Conservation (phyloP, 1,140 invertebrate species). For the Brachionus asplanchnoidis region DNA sequence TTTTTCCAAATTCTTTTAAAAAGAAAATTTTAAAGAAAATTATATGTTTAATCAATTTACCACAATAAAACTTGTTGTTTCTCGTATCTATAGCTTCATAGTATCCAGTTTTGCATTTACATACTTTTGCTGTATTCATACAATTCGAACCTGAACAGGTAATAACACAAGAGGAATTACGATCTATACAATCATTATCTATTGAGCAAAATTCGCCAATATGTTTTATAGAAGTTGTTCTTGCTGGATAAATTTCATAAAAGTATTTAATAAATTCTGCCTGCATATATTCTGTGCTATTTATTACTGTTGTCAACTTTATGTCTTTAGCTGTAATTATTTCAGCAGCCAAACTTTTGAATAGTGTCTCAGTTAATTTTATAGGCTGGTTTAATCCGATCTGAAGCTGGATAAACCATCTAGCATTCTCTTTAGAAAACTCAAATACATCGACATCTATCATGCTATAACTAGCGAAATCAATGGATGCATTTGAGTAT, state of each 20-base stretch:
- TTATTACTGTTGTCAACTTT: background rate
- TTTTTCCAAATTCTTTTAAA: background rate
- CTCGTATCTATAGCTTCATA: background rate
- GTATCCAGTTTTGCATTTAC: constrained; percentile 6
- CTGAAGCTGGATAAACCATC: background rate
- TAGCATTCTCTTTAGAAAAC: background rate
- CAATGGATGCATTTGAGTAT: background rate
- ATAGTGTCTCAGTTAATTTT: background rate
- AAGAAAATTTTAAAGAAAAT: background rate
- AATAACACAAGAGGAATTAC: background rate
- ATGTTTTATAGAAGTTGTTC: background rate
- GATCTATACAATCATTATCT: constrained; percentile 2
- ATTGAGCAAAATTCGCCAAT: background rate
- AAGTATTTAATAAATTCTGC: constrained; percentile 25
- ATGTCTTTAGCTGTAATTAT: background rate
- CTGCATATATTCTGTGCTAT: background rate
- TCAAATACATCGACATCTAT: background rate
- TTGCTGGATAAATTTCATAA: background rate
- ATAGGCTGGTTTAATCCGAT: background rate
- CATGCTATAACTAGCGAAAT: background rate
- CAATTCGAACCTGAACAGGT: background rate
- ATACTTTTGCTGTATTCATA: background rate
- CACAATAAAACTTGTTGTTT: background rate
- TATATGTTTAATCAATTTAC: background rate
- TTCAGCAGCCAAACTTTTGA: background rate